Evolutionary conservation across 1,140 invertebrate species (phyloP).

Genomic region (Carposina sasakii): DNA sequence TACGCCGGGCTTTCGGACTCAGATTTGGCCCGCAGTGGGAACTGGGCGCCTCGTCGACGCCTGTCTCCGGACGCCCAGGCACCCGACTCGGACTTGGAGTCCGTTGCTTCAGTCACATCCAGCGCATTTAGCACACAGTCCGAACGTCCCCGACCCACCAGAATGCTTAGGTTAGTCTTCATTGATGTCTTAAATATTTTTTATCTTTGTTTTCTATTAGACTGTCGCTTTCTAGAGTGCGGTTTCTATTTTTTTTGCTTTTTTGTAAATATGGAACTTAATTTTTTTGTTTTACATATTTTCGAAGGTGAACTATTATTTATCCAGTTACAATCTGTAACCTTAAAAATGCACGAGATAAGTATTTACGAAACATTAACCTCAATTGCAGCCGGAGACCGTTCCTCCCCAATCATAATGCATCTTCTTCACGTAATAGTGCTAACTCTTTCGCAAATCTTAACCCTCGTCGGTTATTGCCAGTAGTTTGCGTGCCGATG

Average conservation of each 20-base stretch:
- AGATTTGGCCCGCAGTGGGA: constrained; percentile 78
- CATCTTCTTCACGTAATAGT: constrained; percentile 39
- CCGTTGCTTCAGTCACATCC: constrained; percentile 87
- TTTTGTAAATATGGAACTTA: constrained; percentile 7
- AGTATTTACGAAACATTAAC: too few species aligned
- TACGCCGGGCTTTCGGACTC: constrained; percentile 88
- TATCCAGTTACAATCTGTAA: too few species aligned
- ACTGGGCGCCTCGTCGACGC: constrained; percentile 47
- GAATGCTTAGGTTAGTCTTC: constrained; percentile 69
- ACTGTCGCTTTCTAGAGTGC: too few species aligned
- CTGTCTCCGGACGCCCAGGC: constrained; percentile 82
- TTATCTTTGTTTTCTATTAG: too few species aligned
- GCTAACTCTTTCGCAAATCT: constrained; percentile 24
- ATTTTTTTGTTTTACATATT: constrained; percentile 1
- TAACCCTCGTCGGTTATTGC: constrained; percentile 20
- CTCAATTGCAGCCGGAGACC: constrained; percentile 39
- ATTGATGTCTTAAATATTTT: too few species aligned
- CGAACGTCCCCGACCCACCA: constrained; percentile 84
- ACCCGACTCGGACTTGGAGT: constrained; percentile 91
- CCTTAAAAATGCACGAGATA: too few species aligned
- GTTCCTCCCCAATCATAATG: constrained; percentile 30
- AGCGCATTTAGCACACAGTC: constrained; percentile 95
- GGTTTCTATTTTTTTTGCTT: too few species aligned
- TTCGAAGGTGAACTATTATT: too few species aligned
- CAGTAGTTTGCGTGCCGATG: constrained; percentile 19